phyloP scores from a whole-genome alignment of 2,113 vertebrate species.

The Chrysemys picta region DNA sequence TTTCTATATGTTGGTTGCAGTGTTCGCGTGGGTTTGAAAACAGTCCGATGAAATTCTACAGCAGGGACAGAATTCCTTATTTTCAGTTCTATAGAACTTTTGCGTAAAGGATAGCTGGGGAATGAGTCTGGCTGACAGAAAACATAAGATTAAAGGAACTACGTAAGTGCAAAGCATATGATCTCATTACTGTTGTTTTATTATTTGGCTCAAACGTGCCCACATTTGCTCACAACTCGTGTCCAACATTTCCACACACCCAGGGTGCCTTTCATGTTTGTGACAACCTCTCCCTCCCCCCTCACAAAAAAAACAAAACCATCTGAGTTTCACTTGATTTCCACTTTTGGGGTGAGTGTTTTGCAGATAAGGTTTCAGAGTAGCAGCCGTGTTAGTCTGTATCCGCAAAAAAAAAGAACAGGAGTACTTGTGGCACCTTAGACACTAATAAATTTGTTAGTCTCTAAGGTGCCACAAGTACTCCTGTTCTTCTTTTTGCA shows the following conservation, averaged over 20 bases:
- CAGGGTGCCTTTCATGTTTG: neutral
- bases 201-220: neutral
- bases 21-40: neutral
- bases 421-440: too few relatives aligned
- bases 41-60: neutral
- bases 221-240: neutral
- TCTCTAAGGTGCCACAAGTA: too few relatives aligned
- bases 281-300: neutral
- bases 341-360: constrained; percentile 37
- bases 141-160: too few relatives aligned
- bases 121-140: neutral
- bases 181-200: neutral
- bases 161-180: too few relatives aligned
- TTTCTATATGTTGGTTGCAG: neutral
- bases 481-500: too few relatives aligned
- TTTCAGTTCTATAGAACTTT: neutral
- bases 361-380: constrained; percentile 25
- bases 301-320: too few relatives aligned
- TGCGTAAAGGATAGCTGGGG: neutral
- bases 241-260: neutral
- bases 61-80: neutral
- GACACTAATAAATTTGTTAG: too few relatives aligned
- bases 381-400: too few relatives aligned
- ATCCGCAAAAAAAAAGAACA: too few relatives aligned
- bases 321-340: constrained; percentile 5